phyloP scores from a whole-genome alignment of 2,888 invertebrate genomes.

The Oligia latruncula region DNA sequence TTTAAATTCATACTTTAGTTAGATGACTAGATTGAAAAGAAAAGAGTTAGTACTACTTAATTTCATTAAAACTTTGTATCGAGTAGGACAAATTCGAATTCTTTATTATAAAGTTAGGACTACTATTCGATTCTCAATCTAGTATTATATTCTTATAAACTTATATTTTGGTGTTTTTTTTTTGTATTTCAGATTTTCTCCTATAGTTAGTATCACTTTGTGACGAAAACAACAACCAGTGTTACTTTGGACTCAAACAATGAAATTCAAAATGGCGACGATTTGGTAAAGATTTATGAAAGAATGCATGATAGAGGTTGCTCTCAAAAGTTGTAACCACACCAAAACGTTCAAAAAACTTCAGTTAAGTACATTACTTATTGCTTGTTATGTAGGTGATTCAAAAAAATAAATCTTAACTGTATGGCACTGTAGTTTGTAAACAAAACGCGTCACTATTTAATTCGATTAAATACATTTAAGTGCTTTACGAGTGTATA shows the following conservation, averaged over 20 bases:
- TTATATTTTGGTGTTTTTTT: slow-evolving; percentile 49
- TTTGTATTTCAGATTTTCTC: slow-evolving; percentile 49
- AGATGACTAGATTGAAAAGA: slow-evolving; percentile 52
- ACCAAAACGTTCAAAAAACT: slow-evolving; percentile 42
- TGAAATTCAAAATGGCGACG: slow-evolving; percentile 34
- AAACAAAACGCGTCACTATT: slow-evolving; percentile 52
- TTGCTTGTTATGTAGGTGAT: slow-evolving; percentile 36
- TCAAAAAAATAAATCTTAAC: slow-evolving; percentile 18
- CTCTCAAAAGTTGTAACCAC: slow-evolving; percentile 35
- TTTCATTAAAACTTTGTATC: slow-evolving; percentile 48
- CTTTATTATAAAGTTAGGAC: slow-evolving; percentile 35
- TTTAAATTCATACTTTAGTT: slow-evolving; percentile 49
- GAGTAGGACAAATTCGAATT: slow-evolving; percentile 49
- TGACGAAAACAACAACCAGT: slow-evolving; percentile 57
- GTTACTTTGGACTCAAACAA: slow-evolving; percentile 43
- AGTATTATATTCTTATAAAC: slow-evolving; percentile 48
- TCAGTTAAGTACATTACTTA: slow-evolving; percentile 28
- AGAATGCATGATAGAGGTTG: slow-evolving; percentile 29
- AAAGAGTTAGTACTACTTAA: slow-evolving; percentile 48
- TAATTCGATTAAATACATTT: slow-evolving; percentile 60
- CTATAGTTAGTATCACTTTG: slow-evolving; percentile 64
- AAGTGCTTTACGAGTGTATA: slow-evolving; percentile 73
- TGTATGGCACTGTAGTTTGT: slow-evolving; percentile 48
- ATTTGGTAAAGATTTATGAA: slow-evolving; percentile 45
- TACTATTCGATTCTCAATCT: slow-evolving; percentile 50